Conservation (phyloP, 2,888 invertebrate species). For the Phania funesta region DNA sequence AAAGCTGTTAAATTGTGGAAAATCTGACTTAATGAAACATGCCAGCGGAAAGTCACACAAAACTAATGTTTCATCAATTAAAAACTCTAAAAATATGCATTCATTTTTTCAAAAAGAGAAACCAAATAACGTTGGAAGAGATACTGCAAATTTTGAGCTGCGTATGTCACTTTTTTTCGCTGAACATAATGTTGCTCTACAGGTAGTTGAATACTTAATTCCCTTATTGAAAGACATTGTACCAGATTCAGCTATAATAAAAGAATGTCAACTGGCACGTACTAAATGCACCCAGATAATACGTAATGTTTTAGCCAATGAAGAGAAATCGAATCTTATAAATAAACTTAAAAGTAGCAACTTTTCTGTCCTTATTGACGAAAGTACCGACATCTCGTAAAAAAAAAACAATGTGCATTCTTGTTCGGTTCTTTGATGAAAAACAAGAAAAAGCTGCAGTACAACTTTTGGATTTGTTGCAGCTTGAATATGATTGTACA, state of each 20-base stretch:
- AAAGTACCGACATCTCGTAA: background rate
- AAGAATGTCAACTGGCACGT: too few relatives aligned
- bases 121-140: too few relatives aligned
- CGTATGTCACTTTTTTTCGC: too few relatives aligned
- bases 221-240: background rate
- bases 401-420: slow-evolving; percentile 3
- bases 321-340: background rate
- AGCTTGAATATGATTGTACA: background rate
- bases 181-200: background rate
- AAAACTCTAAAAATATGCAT: background rate
- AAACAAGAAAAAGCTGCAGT: background rate
- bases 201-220: background rate
- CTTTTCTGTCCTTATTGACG: too few relatives aligned
- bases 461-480: background rate
- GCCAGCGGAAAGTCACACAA: background rate
- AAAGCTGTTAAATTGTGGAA: background rate
- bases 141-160: background rate
- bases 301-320: background rate
- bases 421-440: slow-evolving; percentile 6
- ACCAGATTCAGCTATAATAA: background rate
- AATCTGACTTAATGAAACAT: background rate
- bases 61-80: background rate
- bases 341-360: background rate
- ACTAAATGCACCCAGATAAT: background rate
- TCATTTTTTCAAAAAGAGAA: background rate